phyloP scores from a whole-genome alignment of 2,888 invertebrate genomes.

The Anoncus sp. region DNA sequence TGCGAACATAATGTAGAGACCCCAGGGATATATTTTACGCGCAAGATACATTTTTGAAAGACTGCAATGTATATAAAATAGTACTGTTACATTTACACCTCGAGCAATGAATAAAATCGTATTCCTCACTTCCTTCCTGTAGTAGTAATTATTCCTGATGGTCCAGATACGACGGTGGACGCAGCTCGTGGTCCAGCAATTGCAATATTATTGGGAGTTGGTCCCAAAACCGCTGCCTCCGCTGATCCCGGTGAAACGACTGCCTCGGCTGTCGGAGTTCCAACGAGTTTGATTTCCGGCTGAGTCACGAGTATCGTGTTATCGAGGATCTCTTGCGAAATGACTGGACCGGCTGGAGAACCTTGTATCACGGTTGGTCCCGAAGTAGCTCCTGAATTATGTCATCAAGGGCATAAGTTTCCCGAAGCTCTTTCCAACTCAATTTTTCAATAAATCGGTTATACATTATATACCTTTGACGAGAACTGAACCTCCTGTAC shows the following conservation, averaged over 20 bases:
- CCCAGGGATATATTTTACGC: not conserved
- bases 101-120: not conserved
- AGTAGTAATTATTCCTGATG: slow-evolving; percentile 68
- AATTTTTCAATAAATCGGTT: not conserved
- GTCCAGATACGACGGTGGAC: slow-evolving; percentile 68
- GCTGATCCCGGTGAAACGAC: slow-evolving; percentile 38
- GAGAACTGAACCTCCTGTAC: slow-evolving; percentile 45
- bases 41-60: not conserved
- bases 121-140: slow-evolving; percentile 32
- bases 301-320: slow-evolving; percentile 49
- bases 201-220: slow-evolving; percentile 66
- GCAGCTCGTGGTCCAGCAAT: slow-evolving; percentile 65
- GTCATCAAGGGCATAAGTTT: not conserved
- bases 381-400: slow-evolving; percentile 41
- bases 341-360: slow-evolving; percentile 23
- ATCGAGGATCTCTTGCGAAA: slow-evolving; percentile 44
- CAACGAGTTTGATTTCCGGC: slow-evolving; percentile 34
- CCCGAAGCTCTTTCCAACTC: not conserved
- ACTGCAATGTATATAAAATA: not conserved
- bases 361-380: slow-evolving; percentile 38
- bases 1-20: not conserved
- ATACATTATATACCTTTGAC: slow-evolving; percentile 29
- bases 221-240: slow-evolving; percentile 64
- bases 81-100: not conserved
- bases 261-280: slow-evolving; percentile 31